These are phyloP conservation scores for Gnathonemus longibarbis DNA, from an alignment of 2,113 vertebrate species.

Conservation along the genomic window DNA sequence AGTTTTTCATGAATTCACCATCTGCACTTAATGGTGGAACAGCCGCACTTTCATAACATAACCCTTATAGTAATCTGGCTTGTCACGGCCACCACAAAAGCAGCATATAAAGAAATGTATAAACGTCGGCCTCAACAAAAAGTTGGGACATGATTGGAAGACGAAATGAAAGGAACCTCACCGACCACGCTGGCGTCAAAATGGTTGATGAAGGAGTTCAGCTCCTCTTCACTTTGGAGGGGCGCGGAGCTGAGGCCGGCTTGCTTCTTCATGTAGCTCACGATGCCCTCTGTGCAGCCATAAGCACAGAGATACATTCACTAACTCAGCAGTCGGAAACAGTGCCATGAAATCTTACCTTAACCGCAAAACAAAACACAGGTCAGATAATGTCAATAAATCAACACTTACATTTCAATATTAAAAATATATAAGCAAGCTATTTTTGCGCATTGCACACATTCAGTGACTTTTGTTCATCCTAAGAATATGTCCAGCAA, in stretches of 20 bases:
- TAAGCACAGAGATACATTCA: constrained; percentile 1
- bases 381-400: not conserved
- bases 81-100: not conserved
- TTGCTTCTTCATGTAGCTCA: constrained; percentile 59
- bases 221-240: constrained; percentile 45
- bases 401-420: not conserved
- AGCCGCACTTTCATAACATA: not conserved
- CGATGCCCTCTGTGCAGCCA: constrained; percentile 52
- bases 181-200: constrained; percentile 61
- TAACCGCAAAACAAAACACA: not conserved
- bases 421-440: not conserved
- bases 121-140: not conserved
- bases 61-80: not conserved
- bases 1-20: not conserved
- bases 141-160: not conserved
- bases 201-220: constrained; percentile 52
- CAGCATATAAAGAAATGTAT: not conserved
- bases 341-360: not conserved
- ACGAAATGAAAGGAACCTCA: constrained; percentile 25
- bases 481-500: not conserved
- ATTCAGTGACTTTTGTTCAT: not conserved
- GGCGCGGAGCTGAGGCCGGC: constrained; percentile 55
- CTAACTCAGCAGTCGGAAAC: not conserved
- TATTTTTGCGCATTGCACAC: not conserved
- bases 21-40: not conserved